A percentile compares a stretch with the other conserved stretches of the same genome.
Conservation (phyloP, 2,797 vertebrate species). For the Sebastolobus alascanus region DNA sequence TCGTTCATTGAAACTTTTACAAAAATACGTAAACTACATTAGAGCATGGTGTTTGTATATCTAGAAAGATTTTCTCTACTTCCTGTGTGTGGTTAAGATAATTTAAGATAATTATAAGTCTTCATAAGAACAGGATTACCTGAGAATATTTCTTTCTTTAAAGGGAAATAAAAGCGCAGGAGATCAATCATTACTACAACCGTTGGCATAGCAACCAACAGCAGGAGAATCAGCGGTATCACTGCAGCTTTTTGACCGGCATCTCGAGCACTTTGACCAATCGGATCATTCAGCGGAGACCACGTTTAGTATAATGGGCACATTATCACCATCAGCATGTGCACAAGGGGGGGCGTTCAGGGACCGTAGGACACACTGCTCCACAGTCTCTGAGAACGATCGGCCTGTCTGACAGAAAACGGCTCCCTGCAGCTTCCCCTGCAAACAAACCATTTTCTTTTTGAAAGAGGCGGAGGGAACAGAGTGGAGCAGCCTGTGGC, state of each 20-base stretch:
- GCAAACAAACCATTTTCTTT: slow-evolving; percentile 52
- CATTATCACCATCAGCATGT: slow-evolving; percentile 42
- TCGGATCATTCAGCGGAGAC: slow-evolving; percentile 24
- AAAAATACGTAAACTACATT: too few species aligned
- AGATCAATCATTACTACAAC: neutral
- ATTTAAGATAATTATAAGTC: neutral
- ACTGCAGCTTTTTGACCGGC: neutral
- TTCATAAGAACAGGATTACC: neutral
- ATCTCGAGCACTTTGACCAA: slow-evolving; percentile 33
- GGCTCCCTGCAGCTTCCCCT: slow-evolving; percentile 48
- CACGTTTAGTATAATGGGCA: slow-evolving; percentile 27
- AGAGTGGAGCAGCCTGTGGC: slow-evolving; percentile 51
- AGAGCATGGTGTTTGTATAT: neutral
- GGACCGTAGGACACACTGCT: slow-evolving; percentile 27
- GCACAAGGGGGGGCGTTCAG: slow-evolving; percentile 18
- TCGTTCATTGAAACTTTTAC: neutral
- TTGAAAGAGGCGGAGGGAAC: slow-evolving; percentile 37
- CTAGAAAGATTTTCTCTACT: neutral
- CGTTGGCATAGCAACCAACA: slow-evolving; percentile 45
- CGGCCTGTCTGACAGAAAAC: slow-evolving; percentile 34
- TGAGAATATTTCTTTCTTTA: neutral
- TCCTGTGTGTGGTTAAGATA: neutral
- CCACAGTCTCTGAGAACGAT: slow-evolving; percentile 13
- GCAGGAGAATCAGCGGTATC: neutral
- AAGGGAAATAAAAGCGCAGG: neutral